Evolutionary conservation across 2,113 vertebrate species (phyloP).

Genomic region (Syngnathus scovelli): DNA sequence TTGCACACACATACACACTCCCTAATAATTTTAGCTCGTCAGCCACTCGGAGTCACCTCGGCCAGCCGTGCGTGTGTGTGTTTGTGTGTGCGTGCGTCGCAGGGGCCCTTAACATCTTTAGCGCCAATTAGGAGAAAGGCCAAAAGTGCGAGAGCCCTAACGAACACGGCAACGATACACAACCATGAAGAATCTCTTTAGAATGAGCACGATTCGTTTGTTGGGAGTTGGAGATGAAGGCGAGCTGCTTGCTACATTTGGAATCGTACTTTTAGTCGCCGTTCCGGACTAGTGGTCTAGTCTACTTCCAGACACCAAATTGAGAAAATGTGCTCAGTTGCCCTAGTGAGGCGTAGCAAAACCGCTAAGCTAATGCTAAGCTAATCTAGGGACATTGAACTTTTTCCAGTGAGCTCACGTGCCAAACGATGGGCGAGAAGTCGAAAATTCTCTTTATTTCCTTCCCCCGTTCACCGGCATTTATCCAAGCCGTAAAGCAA

Average conservation of each 20-base stretch:
- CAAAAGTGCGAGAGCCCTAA: neutral
- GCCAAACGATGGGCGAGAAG: too few species aligned
- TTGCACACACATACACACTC: neutral
- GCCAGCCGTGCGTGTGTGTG: neutral
- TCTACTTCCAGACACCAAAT: too few species aligned
- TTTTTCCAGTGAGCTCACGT: too few species aligned
- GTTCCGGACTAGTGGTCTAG: too few species aligned
- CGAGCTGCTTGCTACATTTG: too few species aligned
- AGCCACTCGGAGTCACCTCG: neutral
- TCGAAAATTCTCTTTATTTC: too few species aligned
- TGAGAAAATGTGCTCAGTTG: too few species aligned
- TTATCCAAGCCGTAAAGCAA: constrained; percentile 7
- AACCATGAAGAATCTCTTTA: neutral
- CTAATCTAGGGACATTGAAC: too few species aligned
- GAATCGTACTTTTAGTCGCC: too few species aligned
- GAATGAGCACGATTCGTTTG: neutral
- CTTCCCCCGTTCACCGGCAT: neutral
- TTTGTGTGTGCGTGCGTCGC: neutral
- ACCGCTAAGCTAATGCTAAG: too few species aligned
- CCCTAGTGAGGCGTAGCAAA: too few species aligned
- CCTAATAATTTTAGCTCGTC: neutral
- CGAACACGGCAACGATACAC: neutral
- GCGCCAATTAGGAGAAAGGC: neutral
- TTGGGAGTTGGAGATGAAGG: neutral
- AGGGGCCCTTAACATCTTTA: neutral